Base-by-base conservation (phyloP, 2,113 vertebrate species). In the Triplophysa siluroides region DNA sequence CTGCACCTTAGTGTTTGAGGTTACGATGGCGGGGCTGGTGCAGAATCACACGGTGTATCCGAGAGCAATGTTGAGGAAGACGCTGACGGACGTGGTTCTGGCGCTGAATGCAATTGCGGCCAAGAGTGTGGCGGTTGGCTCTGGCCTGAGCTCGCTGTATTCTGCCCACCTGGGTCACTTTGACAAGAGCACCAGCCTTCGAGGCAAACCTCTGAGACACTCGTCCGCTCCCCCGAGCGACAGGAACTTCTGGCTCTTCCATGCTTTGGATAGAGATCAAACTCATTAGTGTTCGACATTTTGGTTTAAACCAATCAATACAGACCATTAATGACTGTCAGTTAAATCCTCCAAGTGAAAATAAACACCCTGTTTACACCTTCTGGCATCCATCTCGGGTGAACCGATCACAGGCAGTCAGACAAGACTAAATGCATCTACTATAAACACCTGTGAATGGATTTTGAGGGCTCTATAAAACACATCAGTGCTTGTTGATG, bases 21-120 rank as follows among this genome's bases (percentile, higher is more conserved):
- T 92, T 94, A 86, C 95, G 95, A 82, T 92, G 92, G 85, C 92
- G 91, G n/a, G 97, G 97, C 90, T 98, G 96, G 83, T 98, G 95
- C 64, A 98, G 87, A 67, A 94, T 92, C 88, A 86, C 88, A 65
- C 91, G 84, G 81, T 87, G 91, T 79, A 88, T 61, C 16, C 87
- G 86, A 62, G 90, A 90, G 23, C 85, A 81, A 8, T 90, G 86
- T 19, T 89, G 91, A 0, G 90, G 88, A 47, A 89, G 91, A 79
- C 90, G 90, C 83, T 95, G 94, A 4, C 88, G 91, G 79, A 91
- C 83, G 0, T 92, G 92, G 90, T 97, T 97, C 87, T 97, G 96
- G n/a, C 95, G 91, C 70, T 95, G 95, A 81, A 96, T 89, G n/a
- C 90, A 89, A 26, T 93, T 95, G 62, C 93, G 93, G 73, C 93